Percentiles rank a stretch among this genome's conserved stretches.
Conservation (phyloP, 2,888 invertebrate genomes). For the Lagria hirta region DNA sequence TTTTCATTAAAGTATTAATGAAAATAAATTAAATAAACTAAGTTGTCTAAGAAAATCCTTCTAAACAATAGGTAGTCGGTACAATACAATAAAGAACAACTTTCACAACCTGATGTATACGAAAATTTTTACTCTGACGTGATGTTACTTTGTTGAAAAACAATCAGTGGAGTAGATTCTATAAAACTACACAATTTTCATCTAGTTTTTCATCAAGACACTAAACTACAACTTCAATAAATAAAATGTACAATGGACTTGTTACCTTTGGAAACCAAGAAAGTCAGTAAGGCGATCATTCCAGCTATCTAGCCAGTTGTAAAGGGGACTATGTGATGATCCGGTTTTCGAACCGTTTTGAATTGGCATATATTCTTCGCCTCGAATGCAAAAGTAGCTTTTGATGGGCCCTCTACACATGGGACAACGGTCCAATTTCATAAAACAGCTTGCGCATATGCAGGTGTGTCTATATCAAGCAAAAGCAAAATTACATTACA, state of each 20-base stretch:
- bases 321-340: constrained; percentile 50
- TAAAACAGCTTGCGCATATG: constrained; percentile 78
- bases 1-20: no score
- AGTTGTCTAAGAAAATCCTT: no score
- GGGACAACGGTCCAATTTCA: constrained; percentile 80
- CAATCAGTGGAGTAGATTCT: constrained; percentile 9
- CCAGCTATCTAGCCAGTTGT: constrained; percentile 62
- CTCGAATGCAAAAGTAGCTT: constrained; percentile 80
- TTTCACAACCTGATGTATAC: constrained; percentile 25
- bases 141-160: constrained; percentile 18
- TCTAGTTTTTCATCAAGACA: constrained; percentile 6
- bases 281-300: constrained; percentile 74
- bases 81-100: no score
- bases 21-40: no score
- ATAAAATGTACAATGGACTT: constrained; percentile 5
- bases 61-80: no score
- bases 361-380: constrained; percentile 70
- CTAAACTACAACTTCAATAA: constrained; percentile 13
- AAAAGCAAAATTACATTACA: no score
- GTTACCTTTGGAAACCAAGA: constrained; percentile 66
- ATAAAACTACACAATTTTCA: constrained; percentile 18
- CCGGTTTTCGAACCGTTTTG: constrained; percentile 50
- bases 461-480: constrained; percentile 72
- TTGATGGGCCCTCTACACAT: constrained; percentile 83
- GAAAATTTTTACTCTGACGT: constrained; percentile 10